A percentile compares a stretch with the other conserved stretches of the same genome.
Conservation (phyloP, 2,113 vertebrate species). For the Ctenomys sociabilis region DNA sequence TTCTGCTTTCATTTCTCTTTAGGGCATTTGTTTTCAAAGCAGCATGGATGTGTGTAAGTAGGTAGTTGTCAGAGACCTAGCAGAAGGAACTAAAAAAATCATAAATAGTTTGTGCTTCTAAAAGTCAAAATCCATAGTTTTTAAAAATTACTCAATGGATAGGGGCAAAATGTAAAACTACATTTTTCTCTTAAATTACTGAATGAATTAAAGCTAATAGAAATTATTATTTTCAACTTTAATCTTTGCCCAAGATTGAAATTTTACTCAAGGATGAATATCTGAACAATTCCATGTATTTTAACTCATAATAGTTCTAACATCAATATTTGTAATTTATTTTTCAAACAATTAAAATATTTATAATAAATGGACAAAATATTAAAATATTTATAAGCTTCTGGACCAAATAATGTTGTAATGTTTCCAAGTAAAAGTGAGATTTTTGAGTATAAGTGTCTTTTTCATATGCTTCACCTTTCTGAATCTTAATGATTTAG, state of each 20-base stretch:
- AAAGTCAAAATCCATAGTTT: constrained; percentile 51
- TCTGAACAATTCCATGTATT: constrained; percentile 56
- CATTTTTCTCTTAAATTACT: constrained; percentile 33
- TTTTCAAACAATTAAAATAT: constrained; percentile 61
- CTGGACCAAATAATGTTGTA: constrained; percentile 8
- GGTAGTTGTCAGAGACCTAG: neutral
- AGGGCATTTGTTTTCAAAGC: constrained; percentile 81
- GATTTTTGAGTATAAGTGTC: neutral
- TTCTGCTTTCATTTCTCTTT: constrained; percentile 85
- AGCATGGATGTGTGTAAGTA: neutral
- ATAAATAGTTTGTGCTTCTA: constrained; percentile 54
- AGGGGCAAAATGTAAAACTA: constrained; percentile 51
- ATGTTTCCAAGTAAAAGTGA: constrained; percentile 39
- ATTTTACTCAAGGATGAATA: neutral
- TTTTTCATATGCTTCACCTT: constrained; percentile 52
- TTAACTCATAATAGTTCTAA: constrained; percentile 57
- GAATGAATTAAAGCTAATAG: constrained; percentile 44
- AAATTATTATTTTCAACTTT: constrained; percentile 59
- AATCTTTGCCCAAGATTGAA: constrained; percentile 10
- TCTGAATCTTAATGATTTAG: constrained; percentile 55
- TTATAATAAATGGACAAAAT: constrained; percentile 29
- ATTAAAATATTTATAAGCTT: constrained; percentile 51
- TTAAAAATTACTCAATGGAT: constrained; percentile 40
- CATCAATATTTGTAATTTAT: constrained; percentile 31
- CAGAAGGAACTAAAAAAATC: constrained; percentile 34